Conservation (phyloP, 2,888 invertebrate species). For the Peribatodes rhomboidaria region DNA sequence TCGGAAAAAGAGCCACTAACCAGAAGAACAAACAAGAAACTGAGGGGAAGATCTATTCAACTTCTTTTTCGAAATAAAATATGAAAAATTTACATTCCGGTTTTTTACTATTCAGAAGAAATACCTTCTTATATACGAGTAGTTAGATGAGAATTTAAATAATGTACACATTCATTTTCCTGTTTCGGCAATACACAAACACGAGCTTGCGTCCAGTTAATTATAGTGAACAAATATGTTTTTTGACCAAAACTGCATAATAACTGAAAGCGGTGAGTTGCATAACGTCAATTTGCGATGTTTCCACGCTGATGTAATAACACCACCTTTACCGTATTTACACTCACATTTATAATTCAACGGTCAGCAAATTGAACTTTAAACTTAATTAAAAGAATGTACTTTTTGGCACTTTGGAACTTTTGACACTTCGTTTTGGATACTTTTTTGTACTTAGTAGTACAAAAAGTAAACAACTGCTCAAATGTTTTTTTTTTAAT, state of each 20-base stretch:
- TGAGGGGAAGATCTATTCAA: too few relatives aligned
- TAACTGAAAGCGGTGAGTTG: constrained; percentile 42
- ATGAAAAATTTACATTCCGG: too few relatives aligned
- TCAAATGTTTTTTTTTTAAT: too few relatives aligned
- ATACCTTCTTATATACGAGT: not conserved
- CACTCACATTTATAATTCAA: not conserved
- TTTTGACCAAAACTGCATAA: constrained; percentile 33
- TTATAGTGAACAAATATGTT: constrained; percentile 11
- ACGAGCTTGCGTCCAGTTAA: constrained; percentile 3
- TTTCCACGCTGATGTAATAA: constrained; percentile 44
- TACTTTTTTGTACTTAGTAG: too few relatives aligned
- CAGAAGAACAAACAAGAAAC: too few relatives aligned
- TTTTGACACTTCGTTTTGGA: too few relatives aligned
- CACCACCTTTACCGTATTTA: constrained; percentile 37
- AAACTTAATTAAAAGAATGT: constrained; percentile 7
- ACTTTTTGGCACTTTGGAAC: too few relatives aligned
- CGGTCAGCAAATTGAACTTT: constrained; percentile 18
- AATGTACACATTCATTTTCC: constrained; percentile 8
- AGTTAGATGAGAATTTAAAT: not conserved
- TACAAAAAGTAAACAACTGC: too few relatives aligned
- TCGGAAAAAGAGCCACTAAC: too few relatives aligned
- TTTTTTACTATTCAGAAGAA: too few relatives aligned
- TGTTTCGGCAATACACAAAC: constrained; percentile 8
- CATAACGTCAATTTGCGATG: constrained; percentile 43
- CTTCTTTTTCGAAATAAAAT: too few relatives aligned